Conservation (phyloP, 2,113 vertebrate species). For the cattle (Bos taurus) region ARS-UCD2.0 NC_037348.1:36176001-36176500, state of each 20-base stretch:
- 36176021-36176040: not conserved
- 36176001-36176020: not conserved
- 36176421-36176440: conserved; percentile 15
- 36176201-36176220: not conserved
- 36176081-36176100: not conserved
- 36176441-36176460: conserved; percentile 61
- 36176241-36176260: not conserved
- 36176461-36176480: conserved; percentile 69
- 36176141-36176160: not conserved
- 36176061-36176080: not conserved
- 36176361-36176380: not conserved
- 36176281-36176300: not conserved
- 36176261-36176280: not conserved
- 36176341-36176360: conserved; percentile 52
- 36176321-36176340: not conserved
- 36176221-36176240: not conserved
- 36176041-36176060: not conserved
- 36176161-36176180: not conserved
- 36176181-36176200: not conserved
- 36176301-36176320: not conserved
- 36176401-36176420: not conserved
- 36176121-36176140: not conserved
- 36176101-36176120: not conserved
- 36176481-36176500: conserved; percentile 8
- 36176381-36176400: not conserved